Evolutionary conservation across 2,797 vertebrate genomes (phyloP), one percentile per base, ranked within the genome.

Genomic region (Cryptoblepharus egeriae): DNA sequence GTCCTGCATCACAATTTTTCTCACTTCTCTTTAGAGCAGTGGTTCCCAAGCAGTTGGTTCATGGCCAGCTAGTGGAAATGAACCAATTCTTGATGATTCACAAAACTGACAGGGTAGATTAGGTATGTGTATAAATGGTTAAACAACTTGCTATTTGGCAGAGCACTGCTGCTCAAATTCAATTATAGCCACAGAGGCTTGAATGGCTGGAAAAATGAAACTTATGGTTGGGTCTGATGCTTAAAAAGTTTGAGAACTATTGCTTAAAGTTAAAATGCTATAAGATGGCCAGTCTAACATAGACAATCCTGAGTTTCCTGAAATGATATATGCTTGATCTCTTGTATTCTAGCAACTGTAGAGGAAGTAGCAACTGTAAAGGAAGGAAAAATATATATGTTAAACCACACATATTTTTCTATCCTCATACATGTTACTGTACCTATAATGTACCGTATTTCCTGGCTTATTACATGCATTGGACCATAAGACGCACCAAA

Each of bases 301-400:
- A 15, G 15, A 63, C 71, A 72, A 72, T 1, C 30, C 71, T 75
- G 5, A 8, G 24, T 58, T 20, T 1, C 4, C 26, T 67, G 6
- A 70, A 7, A 1, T 1, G 12, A 52, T 1, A 15, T 60, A 49
- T 49, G 24, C 2, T 82, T 68, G 26, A 3, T 69, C 9, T 61
- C n/a, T 30, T 0, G 42, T 45, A 6, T 1, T 0, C 7, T 30
- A 15, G 24, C 35, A 7, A 30, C 28, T 0, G 0, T 20, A 28
- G 72, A 55, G 15, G 3, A 73, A 13, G 16, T 45, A 11, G 5
- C 42, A 5, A 5, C 42, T n/a, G n/a, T n/a, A n/a, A n/a, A n/a
- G n/a, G 39, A 42, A 42, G 57, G 39, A 55, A 1, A 1, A 15
- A 13, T 24, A 28, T 28, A 12, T 6, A 2, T n/a, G n/a, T 0